Conservation (phyloP, 2,888 invertebrate species). For the Hirtodrosophila trivittata region DNA sequence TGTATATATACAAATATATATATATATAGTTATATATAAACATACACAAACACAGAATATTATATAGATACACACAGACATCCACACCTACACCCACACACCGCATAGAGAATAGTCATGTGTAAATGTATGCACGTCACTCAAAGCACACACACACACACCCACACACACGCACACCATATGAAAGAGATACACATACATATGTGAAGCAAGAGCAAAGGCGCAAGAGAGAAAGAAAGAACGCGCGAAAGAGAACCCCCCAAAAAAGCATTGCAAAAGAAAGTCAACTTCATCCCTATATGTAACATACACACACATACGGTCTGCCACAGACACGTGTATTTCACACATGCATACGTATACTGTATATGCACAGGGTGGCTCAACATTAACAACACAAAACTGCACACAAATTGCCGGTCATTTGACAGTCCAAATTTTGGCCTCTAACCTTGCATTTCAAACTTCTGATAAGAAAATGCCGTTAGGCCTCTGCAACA, state of each 20-base stretch:
- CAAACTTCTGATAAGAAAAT: slow-evolving; percentile 20
- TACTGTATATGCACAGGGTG: slow-evolving; percentile 36
- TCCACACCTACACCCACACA: slow-evolving; percentile 28
- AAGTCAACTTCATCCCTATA: slow-evolving; percentile 21
- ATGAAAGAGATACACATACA: slow-evolving; percentile 11
- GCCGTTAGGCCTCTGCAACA: slow-evolving; percentile 23
- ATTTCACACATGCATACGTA: slow-evolving; percentile 3
- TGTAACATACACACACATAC: slow-evolving; percentile 19
- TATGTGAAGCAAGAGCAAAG: slow-evolving; percentile 4
- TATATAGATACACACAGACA: slow-evolving; percentile 24
- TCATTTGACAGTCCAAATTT: slow-evolving; percentile 18
- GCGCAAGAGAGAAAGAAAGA: slow-evolving; percentile 4
- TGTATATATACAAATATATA: slow-evolving; percentile 45
- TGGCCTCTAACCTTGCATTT: slow-evolving; percentile 21
- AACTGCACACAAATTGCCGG: slow-evolving; percentile 4
- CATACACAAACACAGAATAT: slow-evolving; percentile 6
- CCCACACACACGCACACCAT: slow-evolving; percentile 13
- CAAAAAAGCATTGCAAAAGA: slow-evolving; percentile 7
- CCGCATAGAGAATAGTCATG: slow-evolving; percentile 59
- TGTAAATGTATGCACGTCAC: slow-evolving; percentile 69
- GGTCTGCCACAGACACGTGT: slow-evolving; percentile 3
- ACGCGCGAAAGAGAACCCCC: background rate
- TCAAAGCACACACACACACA: slow-evolving; percentile 31
- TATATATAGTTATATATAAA: slow-evolving; percentile 45
- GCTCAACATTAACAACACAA: slow-evolving; percentile 10